phyloP scores from a whole-genome alignment of 2,888 invertebrate species.

The Mythimna loreyi region DNA sequence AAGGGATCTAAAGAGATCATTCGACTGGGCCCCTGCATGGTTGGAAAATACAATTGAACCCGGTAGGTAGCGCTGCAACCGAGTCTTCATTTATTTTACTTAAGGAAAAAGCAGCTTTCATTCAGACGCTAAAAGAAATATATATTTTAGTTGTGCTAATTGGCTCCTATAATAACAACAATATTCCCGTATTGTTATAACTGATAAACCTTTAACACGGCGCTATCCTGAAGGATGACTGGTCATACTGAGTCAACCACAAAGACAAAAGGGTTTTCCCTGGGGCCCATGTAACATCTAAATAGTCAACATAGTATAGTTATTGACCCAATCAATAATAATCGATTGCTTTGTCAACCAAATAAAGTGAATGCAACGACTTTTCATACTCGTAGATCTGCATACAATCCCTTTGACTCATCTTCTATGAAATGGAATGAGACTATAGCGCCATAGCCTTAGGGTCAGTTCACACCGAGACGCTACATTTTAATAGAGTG shows the following conservation, averaged over 20 bases:
- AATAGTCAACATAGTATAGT: not conserved
- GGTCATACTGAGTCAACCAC: not conserved
- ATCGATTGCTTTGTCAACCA: conserved; percentile 27
- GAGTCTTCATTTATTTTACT: too few species aligned
- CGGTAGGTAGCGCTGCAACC: too few species aligned
- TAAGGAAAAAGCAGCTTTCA: too few species aligned
- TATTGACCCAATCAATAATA: conserved; percentile 25
- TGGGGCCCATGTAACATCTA: not conserved
- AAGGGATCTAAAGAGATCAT: too few species aligned
- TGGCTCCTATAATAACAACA: not conserved
- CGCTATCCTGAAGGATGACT: conserved; percentile 14
- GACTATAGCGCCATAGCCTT: too few species aligned
- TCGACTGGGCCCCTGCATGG: too few species aligned
- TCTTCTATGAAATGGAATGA: conserved; percentile 3
- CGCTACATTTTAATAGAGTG: too few species aligned
- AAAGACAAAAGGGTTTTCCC: conserved; percentile 28
- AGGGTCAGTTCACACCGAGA: too few species aligned
- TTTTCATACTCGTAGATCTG: conserved; percentile 11
- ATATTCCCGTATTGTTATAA: conserved; percentile 11
- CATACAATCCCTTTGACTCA: conserved; percentile 48
- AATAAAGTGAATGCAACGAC: conserved; percentile 6
- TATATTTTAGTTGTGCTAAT: too few species aligned
- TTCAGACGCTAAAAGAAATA: too few species aligned
- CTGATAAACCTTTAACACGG: conserved; percentile 1
- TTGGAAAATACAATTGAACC: too few species aligned